Base-by-base conservation (phyloP, 1,140 invertebrate genomes). In the Drosophila hydei region DNA sequence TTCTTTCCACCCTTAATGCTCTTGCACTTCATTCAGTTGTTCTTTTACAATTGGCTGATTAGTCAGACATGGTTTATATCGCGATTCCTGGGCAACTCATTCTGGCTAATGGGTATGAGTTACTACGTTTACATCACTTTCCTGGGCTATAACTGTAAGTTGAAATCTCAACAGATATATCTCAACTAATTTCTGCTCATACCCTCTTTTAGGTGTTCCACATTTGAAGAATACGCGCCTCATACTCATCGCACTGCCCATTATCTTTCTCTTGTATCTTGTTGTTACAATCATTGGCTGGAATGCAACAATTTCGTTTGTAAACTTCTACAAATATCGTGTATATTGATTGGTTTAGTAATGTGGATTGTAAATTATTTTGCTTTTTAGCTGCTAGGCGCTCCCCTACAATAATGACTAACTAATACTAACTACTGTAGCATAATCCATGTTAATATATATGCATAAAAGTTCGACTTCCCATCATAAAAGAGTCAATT, bases 51-150 rank as follows among this genome's bases (percentile, higher is more conserved):
- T 91, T 94, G 95, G 90, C 92, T 98, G 43, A 95, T 98, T 51
- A 94, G 93, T 79, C 93, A 95, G 58, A 94, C 95, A 61, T 94
- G 94, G 79, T 97, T 96, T 90, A 91, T 97, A 5, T 95, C 97
- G 7, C 93, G 95, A 69, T 93, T 99, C 12, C 92, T 99, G 84
- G 98, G 98, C 18, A 99, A 99, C 92, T 95, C 97, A 0, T 95
- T 99, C 74, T 99, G 98, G 98, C 93, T 99, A 14, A 94, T 98
- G 55, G 97, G 97, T 27, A 92, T 97, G 63, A 93, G 95, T 62
- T 99, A 99, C 92, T 99, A 99, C 88, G 93, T 98, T 65, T 99
- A 99, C 90, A 99, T 99, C 72, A 99, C 98, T 48, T 99, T 99
- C 92, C 94, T 99, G 67, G 99, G 99, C 72, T 99, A 99, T 91